Conservation (phyloP, 1,140 invertebrate species). For the Metopolophium dirhodum region DNA sequence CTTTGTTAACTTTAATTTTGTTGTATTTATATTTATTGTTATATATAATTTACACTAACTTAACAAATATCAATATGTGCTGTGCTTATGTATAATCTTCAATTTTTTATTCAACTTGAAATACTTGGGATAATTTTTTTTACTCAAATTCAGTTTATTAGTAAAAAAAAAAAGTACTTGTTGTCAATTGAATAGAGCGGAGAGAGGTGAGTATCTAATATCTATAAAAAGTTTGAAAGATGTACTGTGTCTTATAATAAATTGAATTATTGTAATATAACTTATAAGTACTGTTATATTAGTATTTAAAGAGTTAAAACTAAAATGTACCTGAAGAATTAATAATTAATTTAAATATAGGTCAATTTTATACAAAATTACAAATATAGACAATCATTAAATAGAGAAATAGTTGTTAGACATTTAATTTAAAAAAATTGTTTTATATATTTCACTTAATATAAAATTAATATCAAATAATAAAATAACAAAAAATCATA, state of each 20-base stretch:
- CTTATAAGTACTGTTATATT: background rate
- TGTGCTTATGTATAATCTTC: background rate
- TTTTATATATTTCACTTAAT: background rate
- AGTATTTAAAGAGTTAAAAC: background rate
- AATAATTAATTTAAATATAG: background rate
- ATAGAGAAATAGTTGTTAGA: background rate
- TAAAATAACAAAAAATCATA: background rate
- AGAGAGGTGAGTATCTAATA: background rate
- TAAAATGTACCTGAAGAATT: background rate
- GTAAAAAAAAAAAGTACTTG: background rate
- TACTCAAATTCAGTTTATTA: background rate
- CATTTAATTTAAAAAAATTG: background rate
- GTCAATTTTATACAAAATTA: background rate
- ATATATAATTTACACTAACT: background rate
- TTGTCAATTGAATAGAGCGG: background rate
- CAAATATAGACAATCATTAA: background rate
- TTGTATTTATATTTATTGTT: background rate
- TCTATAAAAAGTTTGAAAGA: background rate
- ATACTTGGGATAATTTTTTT: background rate
- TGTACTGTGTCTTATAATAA: background rate
- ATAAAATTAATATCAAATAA: constrained; percentile 18
- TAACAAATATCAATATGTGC: background rate
- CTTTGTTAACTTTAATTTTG: background rate
- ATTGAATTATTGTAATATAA: background rate
- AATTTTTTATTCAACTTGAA: background rate